phyloP scores from a whole-genome alignment of 2,113 vertebrate genomes.

The Climacteris rufus region DNA sequence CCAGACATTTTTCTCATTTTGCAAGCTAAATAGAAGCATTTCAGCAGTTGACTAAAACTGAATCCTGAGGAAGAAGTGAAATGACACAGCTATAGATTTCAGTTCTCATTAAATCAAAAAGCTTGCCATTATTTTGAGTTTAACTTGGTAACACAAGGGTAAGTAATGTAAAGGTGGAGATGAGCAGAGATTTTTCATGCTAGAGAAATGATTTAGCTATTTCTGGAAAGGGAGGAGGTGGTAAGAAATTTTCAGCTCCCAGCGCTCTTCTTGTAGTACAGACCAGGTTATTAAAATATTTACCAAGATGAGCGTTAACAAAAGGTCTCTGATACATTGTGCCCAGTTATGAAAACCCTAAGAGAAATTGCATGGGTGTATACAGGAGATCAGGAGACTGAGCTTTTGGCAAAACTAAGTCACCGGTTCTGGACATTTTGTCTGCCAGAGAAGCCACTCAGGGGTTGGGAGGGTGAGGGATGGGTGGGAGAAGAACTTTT shows the following conservation, averaged over 20 bases:
- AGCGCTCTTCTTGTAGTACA: neutral
- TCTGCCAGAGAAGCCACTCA: neutral
- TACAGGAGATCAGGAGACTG: neutral
- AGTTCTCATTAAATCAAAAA: neutral
- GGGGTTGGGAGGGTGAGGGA: accelerated
- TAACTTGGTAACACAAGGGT: neutral
- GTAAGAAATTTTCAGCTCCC: neutral
- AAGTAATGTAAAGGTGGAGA: neutral
- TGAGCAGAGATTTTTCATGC: neutral
- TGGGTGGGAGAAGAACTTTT: neutral
- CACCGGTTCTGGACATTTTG: neutral
- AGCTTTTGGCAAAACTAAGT: neutral
- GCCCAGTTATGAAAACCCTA: neutral
- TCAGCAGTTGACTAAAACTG: neutral
- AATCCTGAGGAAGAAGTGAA: neutral
- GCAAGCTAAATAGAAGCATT: neutral
- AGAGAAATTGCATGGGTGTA: neutral
- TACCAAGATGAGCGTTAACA: neutral
- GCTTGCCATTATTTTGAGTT: neutral
- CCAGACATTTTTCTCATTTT: neutral
- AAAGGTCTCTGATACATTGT: neutral
- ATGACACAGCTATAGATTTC: neutral
- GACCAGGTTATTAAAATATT: neutral
- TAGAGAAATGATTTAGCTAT: neutral
- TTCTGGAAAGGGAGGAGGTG: neutral